Percentiles rank a stretch among this genome's conserved stretches.
Evolutionary conservation across 1,140 invertebrate genomes (phyloP).

Genomic region (Lerema accius): DNA sequence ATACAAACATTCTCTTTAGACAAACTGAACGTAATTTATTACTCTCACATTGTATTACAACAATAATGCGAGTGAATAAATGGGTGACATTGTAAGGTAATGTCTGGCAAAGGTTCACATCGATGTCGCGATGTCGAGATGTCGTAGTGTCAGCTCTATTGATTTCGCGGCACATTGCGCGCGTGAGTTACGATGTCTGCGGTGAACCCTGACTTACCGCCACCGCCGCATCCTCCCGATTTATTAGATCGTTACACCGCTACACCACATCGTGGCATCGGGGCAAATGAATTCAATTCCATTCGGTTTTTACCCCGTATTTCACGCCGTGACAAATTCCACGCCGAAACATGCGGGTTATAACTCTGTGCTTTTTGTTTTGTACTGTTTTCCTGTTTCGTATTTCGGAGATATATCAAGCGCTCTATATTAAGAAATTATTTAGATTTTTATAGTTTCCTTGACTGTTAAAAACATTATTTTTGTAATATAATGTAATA

Average conservation of each 20-base stretch:
- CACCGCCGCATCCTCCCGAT: conserved; percentile 67
- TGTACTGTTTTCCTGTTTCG: conserved; percentile 36
- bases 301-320: conserved; percentile 62
- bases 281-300: conserved; percentile 72
- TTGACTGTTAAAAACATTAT: too few species aligned
- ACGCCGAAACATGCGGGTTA: conserved; percentile 48
- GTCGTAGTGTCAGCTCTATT: conserved; percentile 62
- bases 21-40: too few species aligned
- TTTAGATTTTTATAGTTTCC: too few species aligned
- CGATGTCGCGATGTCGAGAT: conserved; percentile 15
- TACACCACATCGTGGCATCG: conserved; percentile 44
- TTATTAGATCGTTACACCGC: conserved; percentile 77
- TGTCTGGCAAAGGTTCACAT: not conserved
- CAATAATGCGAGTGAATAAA: not conserved
- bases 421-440: too few species aligned
- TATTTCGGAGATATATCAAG: too few species aligned
- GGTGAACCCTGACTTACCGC: conserved; percentile 69
- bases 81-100: conserved; percentile 12
- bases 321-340: conserved; percentile 65
- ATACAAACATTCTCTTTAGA: too few species aligned
- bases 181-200: conserved; percentile 67
- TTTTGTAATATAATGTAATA: too few species aligned
- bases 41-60: not conserved
- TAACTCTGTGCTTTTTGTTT: conserved; percentile 30
- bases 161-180: conserved; percentile 79